Base-by-base conservation (phyloP, 2,113 vertebrate species). In the Indicator maculatus region DNA sequence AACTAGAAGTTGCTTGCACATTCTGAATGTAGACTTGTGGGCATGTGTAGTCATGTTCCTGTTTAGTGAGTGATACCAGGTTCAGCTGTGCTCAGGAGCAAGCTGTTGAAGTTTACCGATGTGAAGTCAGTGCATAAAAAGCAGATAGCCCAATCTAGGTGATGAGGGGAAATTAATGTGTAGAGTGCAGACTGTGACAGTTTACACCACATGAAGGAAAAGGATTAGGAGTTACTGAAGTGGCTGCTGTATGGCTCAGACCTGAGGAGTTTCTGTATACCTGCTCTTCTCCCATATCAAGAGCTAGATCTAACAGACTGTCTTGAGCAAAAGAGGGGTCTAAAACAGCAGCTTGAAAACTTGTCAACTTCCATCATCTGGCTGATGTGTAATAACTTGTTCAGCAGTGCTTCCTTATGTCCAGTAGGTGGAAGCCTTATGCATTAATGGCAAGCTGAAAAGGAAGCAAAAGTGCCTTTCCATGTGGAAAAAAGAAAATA, bases 361-460 rank as follows among this genome's bases (percentile, higher is more conserved):
- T 11, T 39, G 11, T 71, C 9, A 77, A 23, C 36, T 39, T 63
- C 3, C 4, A 3, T 45, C 0, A 0, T 16, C 71, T 69, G 38
- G 7, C 18, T 67, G 41, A 21, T 45, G 30, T 9, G 6, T 9
- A 30, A 2, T 24, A 50, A 53, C 55, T 58, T 73, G 36, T 44
- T 93, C 19, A 50, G 73, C 1, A 1, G 9, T 61, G 53, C 53
- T 61, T 89, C 23, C 39, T 50, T 55, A 7, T 16, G 30, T 71
- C 91, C 95, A 91, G 83, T 33, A 89, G 91, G 53, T 69, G 85
- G 85, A 65, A 95, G 38, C 33, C 72, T 83, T 65, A 38, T 77
- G 36, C 44, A 21, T 60, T 65, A 44, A 24, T 58, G 61, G 24
- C 19, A 44, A 16, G 17, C 28, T 64, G 75, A 41, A 23, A 47